phyloP scores from a whole-genome alignment of 2,888 invertebrate species.

The Chrysolina americana region DNA sequence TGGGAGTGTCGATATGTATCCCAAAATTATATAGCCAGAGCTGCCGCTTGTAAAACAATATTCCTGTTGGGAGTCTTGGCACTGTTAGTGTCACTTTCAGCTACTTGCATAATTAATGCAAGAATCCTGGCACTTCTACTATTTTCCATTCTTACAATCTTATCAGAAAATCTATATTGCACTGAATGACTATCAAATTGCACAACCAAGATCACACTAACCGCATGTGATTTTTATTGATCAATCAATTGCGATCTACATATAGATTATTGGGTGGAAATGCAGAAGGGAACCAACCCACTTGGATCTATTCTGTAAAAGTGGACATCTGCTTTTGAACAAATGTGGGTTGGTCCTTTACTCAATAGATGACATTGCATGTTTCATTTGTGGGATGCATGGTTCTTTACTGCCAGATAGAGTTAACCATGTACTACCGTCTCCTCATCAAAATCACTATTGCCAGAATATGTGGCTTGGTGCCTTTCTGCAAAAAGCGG shows the following conservation, averaged over 20 bases:
- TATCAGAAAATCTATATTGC: slow-evolving; percentile 19
- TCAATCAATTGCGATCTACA: too few species aligned
- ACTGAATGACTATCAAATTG: slow-evolving; percentile 20
- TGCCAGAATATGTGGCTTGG: too few species aligned
- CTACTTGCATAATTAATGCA: slow-evolving; percentile 17
- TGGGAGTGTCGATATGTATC: too few species aligned
- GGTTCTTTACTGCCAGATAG: background rate
- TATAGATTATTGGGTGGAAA: too few species aligned
- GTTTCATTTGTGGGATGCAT: slow-evolving; percentile 1
- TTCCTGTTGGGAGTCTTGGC: slow-evolving; percentile 38
- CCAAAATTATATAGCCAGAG: slow-evolving; percentile 42
- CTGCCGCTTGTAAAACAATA: slow-evolving; percentile 44
- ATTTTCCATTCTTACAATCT: slow-evolving; percentile 2
- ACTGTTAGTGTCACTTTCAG: background rate
- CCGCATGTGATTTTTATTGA: too few species aligned
- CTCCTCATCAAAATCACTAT: background rate
- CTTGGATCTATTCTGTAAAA: slow-evolving; percentile 35
- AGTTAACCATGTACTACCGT: background rate
- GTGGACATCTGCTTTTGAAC: slow-evolving; percentile 25
- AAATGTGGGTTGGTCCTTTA: slow-evolving; percentile 33
- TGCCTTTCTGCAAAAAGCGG: too few species aligned
- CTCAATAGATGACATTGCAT: slow-evolving; percentile 24
- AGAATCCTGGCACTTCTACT: slow-evolving; percentile 32
- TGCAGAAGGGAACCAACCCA: slow-evolving; percentile 37
- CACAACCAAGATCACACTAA: too few species aligned